Evolutionary conservation across 2,113 vertebrate genomes (phyloP).

Genomic region (Odobenus rosmarus): DNA sequence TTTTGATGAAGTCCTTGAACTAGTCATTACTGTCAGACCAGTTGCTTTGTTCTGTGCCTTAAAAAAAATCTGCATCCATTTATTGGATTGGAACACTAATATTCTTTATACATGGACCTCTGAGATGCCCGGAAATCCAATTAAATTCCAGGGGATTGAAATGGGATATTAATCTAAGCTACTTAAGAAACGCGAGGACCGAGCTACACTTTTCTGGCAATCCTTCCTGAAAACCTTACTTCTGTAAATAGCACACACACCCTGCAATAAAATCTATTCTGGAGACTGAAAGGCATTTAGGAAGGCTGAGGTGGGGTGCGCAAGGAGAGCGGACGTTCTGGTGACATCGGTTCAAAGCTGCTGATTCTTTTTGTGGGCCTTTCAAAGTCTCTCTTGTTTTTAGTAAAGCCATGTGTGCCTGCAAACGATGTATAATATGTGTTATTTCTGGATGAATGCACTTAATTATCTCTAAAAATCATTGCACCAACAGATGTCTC

Average conservation of each 20-base stretch:
- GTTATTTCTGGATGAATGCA: conserved; percentile 88
- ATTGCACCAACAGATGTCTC: conserved; percentile 87
- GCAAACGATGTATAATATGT: conserved; percentile 85
- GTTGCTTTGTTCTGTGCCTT: conserved; percentile 13
- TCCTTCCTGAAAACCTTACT: background rate
- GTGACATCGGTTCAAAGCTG: conserved; percentile 76
- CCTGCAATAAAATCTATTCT: background rate
- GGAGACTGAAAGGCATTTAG: background rate
- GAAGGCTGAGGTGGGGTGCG: background rate
- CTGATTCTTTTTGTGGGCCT: conserved; percentile 80
- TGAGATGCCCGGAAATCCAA: background rate
- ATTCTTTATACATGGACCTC: background rate
- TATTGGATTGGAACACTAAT: conserved; percentile 9
- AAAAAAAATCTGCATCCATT: background rate
- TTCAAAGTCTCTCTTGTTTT: conserved; percentile 84
- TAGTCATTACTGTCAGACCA: background rate
- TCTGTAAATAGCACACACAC: background rate
- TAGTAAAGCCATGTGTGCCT: conserved; percentile 82
- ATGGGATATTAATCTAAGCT: conserved; percentile 14
- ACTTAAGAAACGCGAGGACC: background rate
- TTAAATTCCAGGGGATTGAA: conserved; percentile 22
- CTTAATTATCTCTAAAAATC: conserved; percentile 88
- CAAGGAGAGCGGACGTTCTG: conserved; percentile 69
- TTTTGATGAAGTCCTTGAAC: conserved; percentile 34
- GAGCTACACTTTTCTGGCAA: background rate